These are phyloP conservation scores for Pheucticus melanocephalus DNA, from an alignment of 2,113 vertebrate species.

Conservation along the genomic window DNA sequence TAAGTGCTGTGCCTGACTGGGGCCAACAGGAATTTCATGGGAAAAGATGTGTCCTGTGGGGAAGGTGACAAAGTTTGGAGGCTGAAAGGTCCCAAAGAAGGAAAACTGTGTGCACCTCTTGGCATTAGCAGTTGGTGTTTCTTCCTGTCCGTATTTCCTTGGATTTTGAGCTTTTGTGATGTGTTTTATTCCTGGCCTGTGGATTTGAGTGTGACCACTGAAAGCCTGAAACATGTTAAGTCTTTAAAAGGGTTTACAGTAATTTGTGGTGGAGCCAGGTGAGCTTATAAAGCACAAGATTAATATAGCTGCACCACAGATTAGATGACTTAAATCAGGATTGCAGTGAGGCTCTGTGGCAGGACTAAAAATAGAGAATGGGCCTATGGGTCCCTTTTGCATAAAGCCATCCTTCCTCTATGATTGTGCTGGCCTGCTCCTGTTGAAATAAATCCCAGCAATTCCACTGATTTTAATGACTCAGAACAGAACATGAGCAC, in stretches of 20 bases:
- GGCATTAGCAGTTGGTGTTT: background rate
- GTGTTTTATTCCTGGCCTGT: background rate
- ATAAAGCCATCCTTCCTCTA: background rate
- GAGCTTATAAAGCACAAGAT: background rate
- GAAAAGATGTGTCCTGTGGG: background rate
- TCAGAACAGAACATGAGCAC: background rate
- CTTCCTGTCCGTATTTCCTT: background rate
- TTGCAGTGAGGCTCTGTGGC: background rate
- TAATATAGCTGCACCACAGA: background rate
- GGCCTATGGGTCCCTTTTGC: background rate
- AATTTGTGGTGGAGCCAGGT: background rate
- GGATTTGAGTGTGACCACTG: background rate
- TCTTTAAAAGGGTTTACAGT: background rate
- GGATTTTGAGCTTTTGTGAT: background rate
- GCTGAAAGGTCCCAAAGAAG: background rate
- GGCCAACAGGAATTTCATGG: background rate
- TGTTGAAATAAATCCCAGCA: background rate
- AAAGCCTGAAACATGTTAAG: background rate
- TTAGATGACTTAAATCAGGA: background rate
- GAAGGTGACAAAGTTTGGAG: background rate
- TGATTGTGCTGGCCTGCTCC: background rate
- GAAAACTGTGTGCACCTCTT: background rate
- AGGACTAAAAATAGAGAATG: background rate
- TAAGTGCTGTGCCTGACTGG: background rate
- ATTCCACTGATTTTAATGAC: background rate